Evolutionary conservation across 2,113 vertebrate genomes (phyloP).

Genomic region (Phaethon lepturus): DNA sequence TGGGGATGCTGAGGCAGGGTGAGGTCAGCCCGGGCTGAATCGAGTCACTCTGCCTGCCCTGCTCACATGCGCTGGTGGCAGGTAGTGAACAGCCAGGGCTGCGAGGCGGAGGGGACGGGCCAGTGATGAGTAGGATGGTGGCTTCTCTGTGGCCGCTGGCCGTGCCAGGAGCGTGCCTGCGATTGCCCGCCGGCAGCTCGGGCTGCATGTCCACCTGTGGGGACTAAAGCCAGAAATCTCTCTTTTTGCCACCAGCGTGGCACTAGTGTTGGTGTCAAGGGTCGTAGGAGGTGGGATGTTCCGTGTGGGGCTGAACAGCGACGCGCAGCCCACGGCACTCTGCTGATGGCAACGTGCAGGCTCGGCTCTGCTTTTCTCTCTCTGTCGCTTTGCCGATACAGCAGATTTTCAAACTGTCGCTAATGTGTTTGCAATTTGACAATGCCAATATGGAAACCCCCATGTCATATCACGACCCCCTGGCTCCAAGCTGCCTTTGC

Average conservation of each 20-base stretch:
- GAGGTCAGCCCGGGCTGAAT: background rate
- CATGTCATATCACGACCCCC: background rate
- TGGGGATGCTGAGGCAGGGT: background rate
- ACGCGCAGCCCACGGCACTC: background rate
- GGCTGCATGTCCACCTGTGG: background rate
- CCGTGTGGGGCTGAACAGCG: background rate
- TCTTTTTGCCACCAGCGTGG: background rate
- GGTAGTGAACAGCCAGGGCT: background rate
- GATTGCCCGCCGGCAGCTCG: rapidly evolving
- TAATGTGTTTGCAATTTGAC: background rate
- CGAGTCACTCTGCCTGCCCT: background rate
- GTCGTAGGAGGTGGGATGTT: rapidly evolving
- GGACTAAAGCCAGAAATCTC: background rate
- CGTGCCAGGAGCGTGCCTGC: background rate
- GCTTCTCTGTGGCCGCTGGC: rapidly evolving
- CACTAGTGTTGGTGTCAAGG: too few relatives aligned
- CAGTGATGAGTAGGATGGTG: background rate
- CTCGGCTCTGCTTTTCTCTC: slow-evolving; percentile 75
- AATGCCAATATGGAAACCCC: background rate
- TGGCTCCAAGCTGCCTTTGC: background rate
- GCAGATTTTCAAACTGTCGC: background rate
- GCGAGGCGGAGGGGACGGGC: rapidly evolving
- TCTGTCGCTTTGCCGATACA: slow-evolving; percentile 45
- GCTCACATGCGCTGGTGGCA: rapidly evolving
- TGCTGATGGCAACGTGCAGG: slow-evolving; percentile 69